phyloP scores from a whole-genome alignment of 2,113 vertebrate species.

The Phrynosoma blainvillii region DNA sequence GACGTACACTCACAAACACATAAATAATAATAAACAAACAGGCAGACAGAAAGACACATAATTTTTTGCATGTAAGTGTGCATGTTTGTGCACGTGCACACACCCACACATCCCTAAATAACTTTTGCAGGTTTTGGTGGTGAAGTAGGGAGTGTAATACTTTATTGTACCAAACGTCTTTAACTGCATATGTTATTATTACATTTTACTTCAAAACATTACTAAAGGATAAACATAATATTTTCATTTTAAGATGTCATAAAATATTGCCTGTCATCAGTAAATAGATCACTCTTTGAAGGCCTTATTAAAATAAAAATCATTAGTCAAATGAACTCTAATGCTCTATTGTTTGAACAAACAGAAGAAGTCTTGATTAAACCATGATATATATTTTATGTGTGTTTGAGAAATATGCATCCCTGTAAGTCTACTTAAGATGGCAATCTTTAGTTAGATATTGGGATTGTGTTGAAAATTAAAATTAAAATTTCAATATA shows the following conservation, averaged over 20 bases:
- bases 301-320: conserved; percentile 34
- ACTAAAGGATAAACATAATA: conserved; percentile 1
- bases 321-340: conserved; percentile 10
- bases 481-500: conserved; percentile 21
- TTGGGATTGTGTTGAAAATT: background rate
- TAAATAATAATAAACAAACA: background rate
- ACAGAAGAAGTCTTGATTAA: conserved; percentile 31
- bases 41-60: background rate
- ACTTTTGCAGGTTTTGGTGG: fast-evolving
- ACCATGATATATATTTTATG: fast-evolving
- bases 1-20: background rate
- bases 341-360: conserved; percentile 21
- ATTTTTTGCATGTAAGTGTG: no score
- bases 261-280: conserved; percentile 7
- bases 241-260: conserved; percentile 24
- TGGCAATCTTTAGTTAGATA: background rate
- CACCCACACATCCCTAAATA: no score
- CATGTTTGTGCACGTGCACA: background rate
- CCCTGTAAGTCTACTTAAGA: background rate
- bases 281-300: conserved; percentile 13
- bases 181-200: background rate
- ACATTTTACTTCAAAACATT: conserved; percentile 15
- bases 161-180: background rate
- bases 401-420: background rate
- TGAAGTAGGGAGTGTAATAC: background rate